Evolutionary conservation across 2,113 vertebrate species (phyloP), one percentile per base, ranked within the genome.

Genomic region (Eonycteris spelaea): DNA sequence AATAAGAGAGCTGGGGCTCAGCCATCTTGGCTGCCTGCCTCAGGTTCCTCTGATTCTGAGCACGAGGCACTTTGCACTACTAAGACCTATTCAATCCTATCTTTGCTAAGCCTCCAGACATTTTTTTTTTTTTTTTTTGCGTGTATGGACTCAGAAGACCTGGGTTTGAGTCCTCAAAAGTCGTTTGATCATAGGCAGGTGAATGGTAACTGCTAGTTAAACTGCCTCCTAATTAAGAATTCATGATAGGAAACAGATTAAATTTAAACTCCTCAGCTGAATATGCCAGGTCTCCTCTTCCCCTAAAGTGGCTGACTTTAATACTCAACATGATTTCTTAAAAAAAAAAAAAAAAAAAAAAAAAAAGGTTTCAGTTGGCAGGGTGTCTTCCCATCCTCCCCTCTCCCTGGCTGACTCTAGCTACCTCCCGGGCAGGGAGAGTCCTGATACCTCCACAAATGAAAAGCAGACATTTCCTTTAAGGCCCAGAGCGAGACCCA

Each of bases 311-410:
- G 51, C 38, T 22, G 0, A 57, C 67, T 74, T 83, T 48, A 93
- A 57, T 53, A 78, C 38, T 43, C 90, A 95, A 80, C 65, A 48
- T 85, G 38, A 88, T 85, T 92, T 67, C 38, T 92, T 75, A 89
- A 15, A 40, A 65, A 82, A 82, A 78, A 55, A 83, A 91, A 67
- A 15, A 40, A 65, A 82, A 86, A 83, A 55, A 83, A 91, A 67
- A 15, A 40, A 59, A 82, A 86, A 83, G 59, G 73, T 48, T 53
- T 71, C 77, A 80, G 75, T 24, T 84, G 86, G 77, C 82, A 90
- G 15, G 24, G 40, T n/a, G 38, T 86, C 43, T 86, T 61, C 43
- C 5, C 51, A 19, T 21, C 38, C 63, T 79, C 65, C 40, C n/a
- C 67, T 19, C 90, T 22, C 86, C 40, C 43, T 61, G 77, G 51